Evolutionary conservation across 2,113 vertebrate species (phyloP).

Genomic region (Tylochromis polylepis): DNA sequence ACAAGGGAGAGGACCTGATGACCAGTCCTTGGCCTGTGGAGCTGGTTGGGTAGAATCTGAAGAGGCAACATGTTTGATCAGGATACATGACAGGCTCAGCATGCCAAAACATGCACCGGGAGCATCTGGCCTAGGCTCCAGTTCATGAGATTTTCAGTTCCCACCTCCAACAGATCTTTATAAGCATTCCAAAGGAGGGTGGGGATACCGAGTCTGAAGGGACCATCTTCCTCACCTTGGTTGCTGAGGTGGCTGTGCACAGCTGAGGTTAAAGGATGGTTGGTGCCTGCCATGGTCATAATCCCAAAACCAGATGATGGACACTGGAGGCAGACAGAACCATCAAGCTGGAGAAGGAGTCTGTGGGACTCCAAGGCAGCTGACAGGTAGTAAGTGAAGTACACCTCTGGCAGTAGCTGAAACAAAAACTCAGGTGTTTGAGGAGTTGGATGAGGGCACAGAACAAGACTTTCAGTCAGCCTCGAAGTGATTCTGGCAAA

Average conservation of each 20-base stretch:
- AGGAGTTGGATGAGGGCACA: not conserved
- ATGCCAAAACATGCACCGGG: no score
- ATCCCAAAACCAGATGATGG: not conserved
- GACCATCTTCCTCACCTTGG: not conserved
- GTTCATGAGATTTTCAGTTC: not conserved
- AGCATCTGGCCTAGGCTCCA: not conserved
- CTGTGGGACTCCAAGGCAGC: not conserved
- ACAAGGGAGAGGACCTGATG: not conserved
- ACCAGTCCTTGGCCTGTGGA: not conserved
- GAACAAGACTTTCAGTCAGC: not conserved
- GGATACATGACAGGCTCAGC: not conserved
- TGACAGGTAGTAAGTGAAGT: not conserved
- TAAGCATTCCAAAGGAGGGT: not conserved
- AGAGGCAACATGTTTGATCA: not conserved
- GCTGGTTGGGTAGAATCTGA: not conserved
- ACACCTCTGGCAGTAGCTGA: not conserved
- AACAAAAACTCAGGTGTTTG: not conserved
- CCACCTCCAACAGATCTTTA: not conserved
- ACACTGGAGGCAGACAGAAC: not conserved
- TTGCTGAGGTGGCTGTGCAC: not conserved
- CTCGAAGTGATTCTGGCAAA: not conserved
- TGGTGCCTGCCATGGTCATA: rapidly evolving
- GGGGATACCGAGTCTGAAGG: not conserved
- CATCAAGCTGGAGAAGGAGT: not conserved
- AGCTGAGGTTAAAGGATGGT: not conserved